Evolutionary conservation across 2,888 invertebrate genomes (phyloP).

Genomic region (Asteroscopus sphinx): DNA sequence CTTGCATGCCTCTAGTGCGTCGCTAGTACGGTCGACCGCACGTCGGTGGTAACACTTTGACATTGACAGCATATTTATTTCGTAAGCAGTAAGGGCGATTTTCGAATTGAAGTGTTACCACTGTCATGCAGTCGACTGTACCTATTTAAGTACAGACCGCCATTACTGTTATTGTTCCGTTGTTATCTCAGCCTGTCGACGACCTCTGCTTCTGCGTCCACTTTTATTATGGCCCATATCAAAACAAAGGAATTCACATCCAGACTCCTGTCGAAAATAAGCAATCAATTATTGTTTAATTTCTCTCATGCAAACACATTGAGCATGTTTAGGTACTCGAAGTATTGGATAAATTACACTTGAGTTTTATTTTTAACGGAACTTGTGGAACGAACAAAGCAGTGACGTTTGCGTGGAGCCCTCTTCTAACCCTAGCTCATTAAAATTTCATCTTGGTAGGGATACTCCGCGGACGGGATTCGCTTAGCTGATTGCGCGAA

Average conservation of each 20-base stretch:
- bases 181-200: conserved; percentile 57
- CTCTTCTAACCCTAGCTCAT: conserved; percentile 68
- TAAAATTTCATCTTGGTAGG: conserved; percentile 68
- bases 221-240: conserved; percentile 36
- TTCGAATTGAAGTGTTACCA: too few relatives aligned
- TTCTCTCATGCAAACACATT: conserved; percentile 33
- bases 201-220: conserved; percentile 49
- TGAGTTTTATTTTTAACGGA: conserved; percentile 64
- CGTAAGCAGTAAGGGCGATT: too few relatives aligned
- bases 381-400: conserved; percentile 57
- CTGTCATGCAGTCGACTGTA: too few relatives aligned
- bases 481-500: conserved; percentile 43
- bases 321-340: conserved; percentile 21
- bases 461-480: conserved; percentile 29
- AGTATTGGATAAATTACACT: conserved; percentile 44
- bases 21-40: too few relatives aligned
- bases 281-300: conserved; percentile 42
- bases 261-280: conserved; percentile 30
- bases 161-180: conserved; percentile 53
- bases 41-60: too few relatives aligned
- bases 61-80: too few relatives aligned
- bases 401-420: conserved; percentile 60
- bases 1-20: conserved; percentile 58
- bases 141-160: conserved; percentile 42
- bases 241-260: conserved; percentile 48